Conservation (phyloP, 2,797 vertebrate species). For the Enteromius paludinosus region DNA sequence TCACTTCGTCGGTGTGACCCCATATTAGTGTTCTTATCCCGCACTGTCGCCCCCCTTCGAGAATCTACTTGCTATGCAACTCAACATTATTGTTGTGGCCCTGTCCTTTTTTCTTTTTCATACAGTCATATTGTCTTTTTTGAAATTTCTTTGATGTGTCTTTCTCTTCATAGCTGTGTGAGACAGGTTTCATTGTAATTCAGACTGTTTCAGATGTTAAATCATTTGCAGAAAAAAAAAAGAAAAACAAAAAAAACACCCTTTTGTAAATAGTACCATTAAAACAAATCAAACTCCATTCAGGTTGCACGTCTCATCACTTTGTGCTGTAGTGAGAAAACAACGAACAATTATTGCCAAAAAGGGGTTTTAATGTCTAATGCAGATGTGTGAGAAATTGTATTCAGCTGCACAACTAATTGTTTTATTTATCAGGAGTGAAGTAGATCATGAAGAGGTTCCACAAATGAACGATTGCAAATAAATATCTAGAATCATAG, state of each 20-base stretch:
- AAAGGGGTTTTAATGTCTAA: neutral
- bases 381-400: neutral
- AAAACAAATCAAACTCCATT: conserved; percentile 85
- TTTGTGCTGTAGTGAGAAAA: neutral
- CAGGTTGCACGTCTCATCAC: neutral
- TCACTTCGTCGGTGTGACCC: conserved; percentile 47
- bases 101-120: conserved; percentile 73
- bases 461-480: too few relatives aligned
- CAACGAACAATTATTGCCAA: neutral
- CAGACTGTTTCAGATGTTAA: conserved; percentile 81
- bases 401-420: neutral
- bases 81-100: conserved; percentile 71
- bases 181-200: conserved; percentile 78
- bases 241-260: conserved; percentile 24
- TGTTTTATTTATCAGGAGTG: neutral
- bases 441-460: neutral
- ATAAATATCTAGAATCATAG: neutral
- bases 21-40: conserved; percentile 55
- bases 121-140: conserved; percentile 73
- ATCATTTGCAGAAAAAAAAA: conserved; percentile 77
- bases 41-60: conserved; percentile 59
- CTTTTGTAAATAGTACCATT: conserved; percentile 87
- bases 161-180: conserved; percentile 74
- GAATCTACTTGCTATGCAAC: conserved; percentile 84
- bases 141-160: conserved; percentile 52